phyloP scores from a whole-genome alignment of 1,140 invertebrate genomes.

The Cyphomyrmex costatus region DNA sequence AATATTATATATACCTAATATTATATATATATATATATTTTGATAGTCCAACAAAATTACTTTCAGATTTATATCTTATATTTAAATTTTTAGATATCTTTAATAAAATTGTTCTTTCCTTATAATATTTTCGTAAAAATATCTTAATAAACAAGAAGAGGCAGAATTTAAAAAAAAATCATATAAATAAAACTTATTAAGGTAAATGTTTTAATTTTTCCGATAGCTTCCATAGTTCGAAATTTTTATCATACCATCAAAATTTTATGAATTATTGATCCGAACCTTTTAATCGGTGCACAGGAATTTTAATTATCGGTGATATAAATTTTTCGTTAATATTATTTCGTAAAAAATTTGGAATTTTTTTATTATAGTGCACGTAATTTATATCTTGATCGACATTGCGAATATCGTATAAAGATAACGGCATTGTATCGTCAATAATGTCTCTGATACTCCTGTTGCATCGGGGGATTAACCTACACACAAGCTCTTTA shows the following conservation, averaged over 20 bases:
- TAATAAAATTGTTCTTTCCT: no score
- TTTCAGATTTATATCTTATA: no score
- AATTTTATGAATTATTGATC: slow-evolving; percentile 50
- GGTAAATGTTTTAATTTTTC: slow-evolving; percentile 2
- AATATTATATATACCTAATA: no score
- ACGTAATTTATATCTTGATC: slow-evolving; percentile 37
- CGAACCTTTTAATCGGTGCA: background rate
- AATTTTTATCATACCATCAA: slow-evolving; percentile 33
- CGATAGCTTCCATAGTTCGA: background rate
- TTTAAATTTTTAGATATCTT: no score
- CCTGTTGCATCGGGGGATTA: slow-evolving; percentile 34
- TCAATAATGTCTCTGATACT: slow-evolving; percentile 22
- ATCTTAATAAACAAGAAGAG: background rate
- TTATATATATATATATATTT: no score
- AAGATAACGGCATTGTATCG: background rate
- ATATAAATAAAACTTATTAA: slow-evolving; percentile 19
- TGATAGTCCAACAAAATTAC: no score
- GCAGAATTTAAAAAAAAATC: background rate
- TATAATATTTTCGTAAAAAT: background rate
- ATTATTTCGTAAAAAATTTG: slow-evolving; percentile 27
- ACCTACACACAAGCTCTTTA: slow-evolving; percentile 18
- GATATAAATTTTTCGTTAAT: slow-evolving; percentile 12
- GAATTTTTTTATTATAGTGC: background rate
- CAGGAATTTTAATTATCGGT: slow-evolving; percentile 52
- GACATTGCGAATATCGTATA: slow-evolving; percentile 7